A percentile compares a stretch with the other conserved stretches of the same genome.
These are phyloP conservation scores for Halocynthia roretzi DNA, from an alignment of 23 tunicate species.

Conservation along the genomic window DNA sequence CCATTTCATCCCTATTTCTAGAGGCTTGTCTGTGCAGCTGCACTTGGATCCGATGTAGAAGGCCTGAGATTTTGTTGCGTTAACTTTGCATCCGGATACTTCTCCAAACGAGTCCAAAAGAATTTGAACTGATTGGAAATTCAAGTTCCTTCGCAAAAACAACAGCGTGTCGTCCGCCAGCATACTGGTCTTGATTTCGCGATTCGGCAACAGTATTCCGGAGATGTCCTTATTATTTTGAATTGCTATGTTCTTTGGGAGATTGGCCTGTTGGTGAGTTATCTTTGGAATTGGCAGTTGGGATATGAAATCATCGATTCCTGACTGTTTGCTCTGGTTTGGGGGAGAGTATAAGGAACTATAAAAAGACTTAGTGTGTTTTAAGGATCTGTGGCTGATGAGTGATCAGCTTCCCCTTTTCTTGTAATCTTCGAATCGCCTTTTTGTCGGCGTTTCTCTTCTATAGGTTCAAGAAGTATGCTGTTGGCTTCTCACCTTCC, in stretches of 20 bases:
- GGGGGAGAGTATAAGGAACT: too few species aligned
- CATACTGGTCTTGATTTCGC: background rate
- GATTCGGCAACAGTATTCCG: background rate
- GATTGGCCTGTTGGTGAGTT: background rate
- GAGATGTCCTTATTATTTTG: background rate
- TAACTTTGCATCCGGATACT: background rate
- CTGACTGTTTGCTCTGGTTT: too few species aligned
- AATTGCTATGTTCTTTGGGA: background rate
- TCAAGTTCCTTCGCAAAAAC: background rate
- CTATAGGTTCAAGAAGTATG: too few species aligned
- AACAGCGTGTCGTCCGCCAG: conserved; percentile 4
- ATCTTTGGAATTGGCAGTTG: too few species aligned
- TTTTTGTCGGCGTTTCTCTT: too few species aligned
- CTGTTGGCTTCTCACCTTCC: too few species aligned
- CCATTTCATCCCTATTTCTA: background rate
- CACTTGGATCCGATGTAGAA: background rate
- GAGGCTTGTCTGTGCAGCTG: background rate
- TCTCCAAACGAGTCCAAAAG: background rate
- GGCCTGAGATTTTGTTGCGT: background rate
- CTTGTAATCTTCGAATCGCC: too few species aligned
- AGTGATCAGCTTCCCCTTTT: too few species aligned
- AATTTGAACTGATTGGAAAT: background rate
- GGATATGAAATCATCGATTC: too few species aligned
- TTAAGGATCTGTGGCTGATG: too few species aligned
- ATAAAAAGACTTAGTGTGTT: too few species aligned